Evolutionary conservation across 2,888 invertebrate genomes (phyloP).

Genomic region (Cosmia pyralina): DNA sequence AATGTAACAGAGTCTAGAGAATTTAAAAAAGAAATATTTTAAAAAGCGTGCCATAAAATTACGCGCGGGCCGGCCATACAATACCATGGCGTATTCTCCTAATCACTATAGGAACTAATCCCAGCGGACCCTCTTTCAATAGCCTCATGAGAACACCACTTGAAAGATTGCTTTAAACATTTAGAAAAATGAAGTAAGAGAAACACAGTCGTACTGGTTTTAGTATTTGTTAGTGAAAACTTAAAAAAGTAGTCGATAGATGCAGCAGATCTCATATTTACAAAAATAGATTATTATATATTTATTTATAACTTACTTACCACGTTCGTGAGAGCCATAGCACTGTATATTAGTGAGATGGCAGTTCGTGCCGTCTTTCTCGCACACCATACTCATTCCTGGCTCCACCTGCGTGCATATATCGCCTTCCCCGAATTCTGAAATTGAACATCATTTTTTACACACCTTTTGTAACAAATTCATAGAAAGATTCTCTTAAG

Average conservation of each 20-base stretch:
- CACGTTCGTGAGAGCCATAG: conserved; percentile 67
- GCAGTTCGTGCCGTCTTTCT: conserved; percentile 81
- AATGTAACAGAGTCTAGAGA: too few species aligned
- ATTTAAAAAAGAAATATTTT: too few species aligned
- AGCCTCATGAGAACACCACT: background rate
- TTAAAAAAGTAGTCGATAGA: background rate
- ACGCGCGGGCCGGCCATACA: too few species aligned
- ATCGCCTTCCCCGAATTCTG: conserved; percentile 76
- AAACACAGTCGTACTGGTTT: background rate
- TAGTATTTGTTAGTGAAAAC: conserved; percentile 23
- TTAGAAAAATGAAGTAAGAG: background rate
- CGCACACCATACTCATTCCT: conserved; percentile 82
- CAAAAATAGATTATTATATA: background rate
- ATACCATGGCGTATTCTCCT: background rate
- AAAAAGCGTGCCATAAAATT: too few species aligned
- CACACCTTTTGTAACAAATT: too few species aligned
- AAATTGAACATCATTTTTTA: background rate
- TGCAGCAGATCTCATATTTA: background rate
- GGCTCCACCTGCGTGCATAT: conserved; percentile 81
- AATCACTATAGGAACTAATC: background rate
- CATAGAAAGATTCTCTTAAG: too few species aligned
- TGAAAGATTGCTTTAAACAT: too few species aligned
- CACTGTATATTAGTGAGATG: conserved; percentile 80
- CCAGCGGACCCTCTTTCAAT: background rate
- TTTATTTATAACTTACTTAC: conserved; percentile 63